Conservation (phyloP, 2,888 invertebrate species). For the Pyrrhosoma nymphula region DNA sequence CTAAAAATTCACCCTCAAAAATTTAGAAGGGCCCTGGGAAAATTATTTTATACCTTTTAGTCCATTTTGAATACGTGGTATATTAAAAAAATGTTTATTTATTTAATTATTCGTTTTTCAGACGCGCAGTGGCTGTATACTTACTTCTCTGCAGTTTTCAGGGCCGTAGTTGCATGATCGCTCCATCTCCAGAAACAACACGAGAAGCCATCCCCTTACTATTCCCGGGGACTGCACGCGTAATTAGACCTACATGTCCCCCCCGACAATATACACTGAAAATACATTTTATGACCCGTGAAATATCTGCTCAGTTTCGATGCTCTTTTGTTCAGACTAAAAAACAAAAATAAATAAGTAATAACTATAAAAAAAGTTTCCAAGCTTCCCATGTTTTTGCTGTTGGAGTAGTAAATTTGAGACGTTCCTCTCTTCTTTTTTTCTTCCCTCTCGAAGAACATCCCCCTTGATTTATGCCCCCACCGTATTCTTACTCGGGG, state of each 20-base stretch:
- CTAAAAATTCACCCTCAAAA: no score
- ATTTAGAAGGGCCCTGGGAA: no score
- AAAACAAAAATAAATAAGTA: no score
- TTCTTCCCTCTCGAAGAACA: neutral
- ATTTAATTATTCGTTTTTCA: neutral
- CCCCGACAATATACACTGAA: neutral
- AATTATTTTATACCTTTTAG: no score
- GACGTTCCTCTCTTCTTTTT: neutral
- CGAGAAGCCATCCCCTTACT: neutral
- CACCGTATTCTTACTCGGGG: constrained; percentile 36
- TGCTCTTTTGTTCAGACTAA: neutral
- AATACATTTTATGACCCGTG: neutral
- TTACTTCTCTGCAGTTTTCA: neutral
- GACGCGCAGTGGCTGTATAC: neutral
- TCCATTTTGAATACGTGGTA: no score
- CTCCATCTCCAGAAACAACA: no score
- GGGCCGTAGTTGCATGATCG: no score
- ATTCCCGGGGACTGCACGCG: neutral
- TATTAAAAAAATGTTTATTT: no score
- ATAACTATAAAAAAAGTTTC: neutral
- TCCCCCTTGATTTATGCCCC: constrained; percentile 14
- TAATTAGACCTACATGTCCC: neutral
- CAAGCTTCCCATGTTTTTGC: neutral
- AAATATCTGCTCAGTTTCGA: neutral
- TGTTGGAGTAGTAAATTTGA: neutral